Evolutionary conservation across 2,888 invertebrate genomes (phyloP), one percentile per base, ranked within the genome.

Genomic region (Dioctria linearis): DNA sequence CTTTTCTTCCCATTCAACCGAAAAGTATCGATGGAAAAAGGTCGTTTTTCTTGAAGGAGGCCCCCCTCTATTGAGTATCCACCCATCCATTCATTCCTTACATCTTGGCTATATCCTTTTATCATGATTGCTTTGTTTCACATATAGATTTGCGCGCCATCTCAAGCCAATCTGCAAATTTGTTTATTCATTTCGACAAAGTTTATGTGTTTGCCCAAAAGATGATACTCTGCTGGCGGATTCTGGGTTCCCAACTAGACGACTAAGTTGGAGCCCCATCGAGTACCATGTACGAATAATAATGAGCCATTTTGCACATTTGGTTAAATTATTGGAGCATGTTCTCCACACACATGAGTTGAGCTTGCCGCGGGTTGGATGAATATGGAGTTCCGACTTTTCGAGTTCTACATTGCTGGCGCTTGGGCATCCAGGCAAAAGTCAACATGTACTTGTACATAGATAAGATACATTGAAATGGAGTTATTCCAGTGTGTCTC

Each of bases 221-320:
- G 82, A 82, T 82, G 82, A 82, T 82, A 82, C 82, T 82, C 79
- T 80, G 76, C 49, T 63, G 75, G 54, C 71, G 76, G 78, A 57
- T 78, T 69, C 42, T 49, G 42, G 71, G 25, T n/a, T 42, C 65
- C 63, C 73, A 51, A 61, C 51, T 63, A 13, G 9, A 66, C 69
- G 73, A 65, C 49, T 71, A 51, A 73, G 43, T 57, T 61, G 54
- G 82, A 80, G 78, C 80, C 78, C 80, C 80, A 75, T 79, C 59
- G 80, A 82, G 80, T 76, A 82, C 82, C 79, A 79, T 80, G 79
- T 82, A 80, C 80, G 82, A 82, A 82, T 82, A 82, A 82, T 82
- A 82, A 82, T 82, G 82, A 82, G 80, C 82, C 80, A 82, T 80
- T 82, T 82, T 82, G 82, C 82, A 82, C 82, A 82, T 82, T 82